These are phyloP conservation scores for Aelia acuminata DNA, from an alignment of 2,888 invertebrate genomes.

Conservation along the genomic window DNA sequence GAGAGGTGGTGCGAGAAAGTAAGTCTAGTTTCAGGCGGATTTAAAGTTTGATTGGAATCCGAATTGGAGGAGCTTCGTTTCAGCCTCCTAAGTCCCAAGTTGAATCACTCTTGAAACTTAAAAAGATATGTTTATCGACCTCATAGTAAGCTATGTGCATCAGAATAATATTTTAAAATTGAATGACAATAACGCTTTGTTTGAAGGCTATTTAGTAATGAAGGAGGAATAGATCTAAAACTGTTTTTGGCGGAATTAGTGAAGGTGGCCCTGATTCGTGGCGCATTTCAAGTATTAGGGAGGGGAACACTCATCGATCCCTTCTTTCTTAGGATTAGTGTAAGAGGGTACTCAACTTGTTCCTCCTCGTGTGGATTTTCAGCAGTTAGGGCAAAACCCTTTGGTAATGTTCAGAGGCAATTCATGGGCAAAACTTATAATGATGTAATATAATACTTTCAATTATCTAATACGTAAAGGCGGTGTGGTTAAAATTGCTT, in stretches of 20 bases:
- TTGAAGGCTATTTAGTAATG: no score
- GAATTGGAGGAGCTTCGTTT: constrained; percentile 20
- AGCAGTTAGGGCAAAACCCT: neutral
- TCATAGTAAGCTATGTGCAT: neutral
- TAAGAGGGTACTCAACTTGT: neutral
- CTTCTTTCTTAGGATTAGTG: neutral
- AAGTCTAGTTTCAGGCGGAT: constrained; percentile 1
- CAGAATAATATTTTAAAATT: neutral
- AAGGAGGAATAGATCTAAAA: neutral
- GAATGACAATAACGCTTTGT: no score
- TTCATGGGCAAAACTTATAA: no score
- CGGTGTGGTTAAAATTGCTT: no score
- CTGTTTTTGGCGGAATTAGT: neutral
- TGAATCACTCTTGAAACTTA: constrained; percentile 10
- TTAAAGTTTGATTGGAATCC: constrained; percentile 46
- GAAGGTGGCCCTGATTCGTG: neutral
- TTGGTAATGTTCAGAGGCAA: neutral
- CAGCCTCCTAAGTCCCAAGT: neutral
- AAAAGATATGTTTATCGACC: neutral
- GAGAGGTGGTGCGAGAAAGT: neutral
- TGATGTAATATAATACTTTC: no score
- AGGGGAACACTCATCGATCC: neutral
- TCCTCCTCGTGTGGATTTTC: neutral
- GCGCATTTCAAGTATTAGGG: neutral
- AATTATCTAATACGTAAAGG: no score